phyloP scores from a whole-genome alignment of 2,113 vertebrate genomes.

The Cyanistes caeruleus region DNA sequence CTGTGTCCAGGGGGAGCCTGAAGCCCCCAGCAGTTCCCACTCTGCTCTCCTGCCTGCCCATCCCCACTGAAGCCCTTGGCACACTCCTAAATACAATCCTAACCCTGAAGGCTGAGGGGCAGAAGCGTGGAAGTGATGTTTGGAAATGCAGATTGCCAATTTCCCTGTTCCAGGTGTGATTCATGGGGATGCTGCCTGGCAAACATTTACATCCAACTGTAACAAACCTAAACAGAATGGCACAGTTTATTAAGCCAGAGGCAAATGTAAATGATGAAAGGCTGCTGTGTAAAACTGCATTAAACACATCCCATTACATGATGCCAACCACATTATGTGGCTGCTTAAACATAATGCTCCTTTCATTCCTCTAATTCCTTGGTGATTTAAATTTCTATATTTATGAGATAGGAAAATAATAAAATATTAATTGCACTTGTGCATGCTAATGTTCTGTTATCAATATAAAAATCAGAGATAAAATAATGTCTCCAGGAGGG shows the following conservation, averaged over 20 bases:
- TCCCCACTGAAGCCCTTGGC: not conserved
- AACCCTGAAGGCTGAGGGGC: not conserved
- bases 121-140: not conserved
- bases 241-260: conserved; percentile 17
- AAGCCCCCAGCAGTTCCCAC: not conserved
- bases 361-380: not conserved
- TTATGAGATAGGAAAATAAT: conserved; percentile 8
- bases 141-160: not conserved
- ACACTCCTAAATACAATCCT: not conserved
- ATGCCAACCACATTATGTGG: not conserved
- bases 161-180: not conserved
- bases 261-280: conserved; percentile 58
- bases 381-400: not conserved
- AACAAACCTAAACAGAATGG: not conserved
- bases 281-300: conserved; percentile 27
- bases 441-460: not conserved
- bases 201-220: not conserved
- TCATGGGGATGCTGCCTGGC: conserved; percentile 9
- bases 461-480: not conserved
- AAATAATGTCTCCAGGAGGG: not conserved
- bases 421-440: not conserved
- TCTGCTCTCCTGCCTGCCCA: not conserved
- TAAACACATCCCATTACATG: not conserved
- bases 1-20: not conserved
- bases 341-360: not conserved